Conservation (phyloP, 2,113 vertebrate species). For the Arvicanthis niloticus region DNA sequence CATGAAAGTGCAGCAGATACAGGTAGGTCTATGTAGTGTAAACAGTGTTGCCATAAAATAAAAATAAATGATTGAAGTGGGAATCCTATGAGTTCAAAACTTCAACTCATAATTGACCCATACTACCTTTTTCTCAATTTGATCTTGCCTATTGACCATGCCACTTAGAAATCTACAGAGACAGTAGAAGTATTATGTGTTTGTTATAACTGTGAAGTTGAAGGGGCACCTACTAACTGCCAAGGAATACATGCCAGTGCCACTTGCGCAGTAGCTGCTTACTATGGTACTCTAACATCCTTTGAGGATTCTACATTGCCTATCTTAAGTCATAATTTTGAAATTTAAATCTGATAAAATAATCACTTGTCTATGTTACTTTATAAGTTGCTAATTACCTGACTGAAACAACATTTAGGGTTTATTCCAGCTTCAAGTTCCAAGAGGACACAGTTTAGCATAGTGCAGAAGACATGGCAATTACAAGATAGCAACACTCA, state of each 20-base stretch:
- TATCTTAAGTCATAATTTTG: background rate
- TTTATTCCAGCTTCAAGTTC: background rate
- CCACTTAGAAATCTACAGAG: background rate
- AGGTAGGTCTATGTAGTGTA: background rate
- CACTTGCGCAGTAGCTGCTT: background rate
- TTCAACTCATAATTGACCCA: background rate
- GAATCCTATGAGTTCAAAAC: background rate
- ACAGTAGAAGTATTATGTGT: background rate
- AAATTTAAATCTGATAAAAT: background rate
- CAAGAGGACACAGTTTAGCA: background rate
- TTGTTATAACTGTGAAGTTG: background rate
- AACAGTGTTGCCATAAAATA: background rate
- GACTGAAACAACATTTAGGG: background rate
- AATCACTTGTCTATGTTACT: background rate
- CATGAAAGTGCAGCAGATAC: background rate
- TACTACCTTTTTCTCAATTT: background rate
- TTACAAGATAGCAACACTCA: background rate
- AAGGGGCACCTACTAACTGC: accelerated
- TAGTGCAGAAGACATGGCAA: background rate
- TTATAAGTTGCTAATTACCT: background rate
- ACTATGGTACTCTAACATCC: background rate
- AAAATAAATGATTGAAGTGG: background rate
- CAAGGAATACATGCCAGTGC: background rate
- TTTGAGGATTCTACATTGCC: background rate
- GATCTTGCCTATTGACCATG: background rate